Evolutionary conservation across 2,797 vertebrate species (phyloP).

Genomic region (Clamator glandarius): DNA sequence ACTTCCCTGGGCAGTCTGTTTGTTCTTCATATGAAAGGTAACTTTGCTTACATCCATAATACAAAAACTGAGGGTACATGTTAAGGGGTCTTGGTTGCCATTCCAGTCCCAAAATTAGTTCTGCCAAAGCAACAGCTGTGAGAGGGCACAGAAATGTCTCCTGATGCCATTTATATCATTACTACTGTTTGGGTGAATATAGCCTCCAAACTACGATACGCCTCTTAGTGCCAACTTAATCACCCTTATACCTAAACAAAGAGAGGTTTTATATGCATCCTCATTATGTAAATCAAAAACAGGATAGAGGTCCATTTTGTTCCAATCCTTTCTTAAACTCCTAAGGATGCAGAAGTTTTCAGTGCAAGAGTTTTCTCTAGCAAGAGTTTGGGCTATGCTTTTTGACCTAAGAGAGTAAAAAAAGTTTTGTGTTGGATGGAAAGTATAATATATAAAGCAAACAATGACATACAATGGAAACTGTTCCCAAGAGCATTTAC

Average conservation of each 20-base stretch:
- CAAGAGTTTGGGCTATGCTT: background rate
- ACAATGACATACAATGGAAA: background rate
- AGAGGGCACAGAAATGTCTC: background rate
- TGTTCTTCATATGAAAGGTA: background rate
- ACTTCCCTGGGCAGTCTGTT: too few species aligned
- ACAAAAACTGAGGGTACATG: background rate
- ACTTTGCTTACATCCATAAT: background rate
- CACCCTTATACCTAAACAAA: background rate
- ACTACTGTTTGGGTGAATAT: background rate
- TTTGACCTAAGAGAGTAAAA: background rate
- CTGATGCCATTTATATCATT: background rate
- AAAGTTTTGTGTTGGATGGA: background rate
- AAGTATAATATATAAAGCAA: background rate
- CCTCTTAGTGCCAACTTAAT: background rate
- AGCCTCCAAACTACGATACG: background rate
- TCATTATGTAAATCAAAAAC: background rate
- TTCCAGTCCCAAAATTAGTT: background rate
- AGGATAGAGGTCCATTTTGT: background rate
- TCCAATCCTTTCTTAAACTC: background rate
- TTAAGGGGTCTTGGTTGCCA: background rate
- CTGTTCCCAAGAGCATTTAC: background rate
- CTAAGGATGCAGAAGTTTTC: background rate
- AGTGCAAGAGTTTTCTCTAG: background rate
- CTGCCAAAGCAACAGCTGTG: background rate
- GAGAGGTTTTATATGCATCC: background rate